A percentile compares a stretch with the other conserved stretches of the same genome.
Conservation (phyloP, 2,888 invertebrate species). For the Pseudococcus longispinus region DNA sequence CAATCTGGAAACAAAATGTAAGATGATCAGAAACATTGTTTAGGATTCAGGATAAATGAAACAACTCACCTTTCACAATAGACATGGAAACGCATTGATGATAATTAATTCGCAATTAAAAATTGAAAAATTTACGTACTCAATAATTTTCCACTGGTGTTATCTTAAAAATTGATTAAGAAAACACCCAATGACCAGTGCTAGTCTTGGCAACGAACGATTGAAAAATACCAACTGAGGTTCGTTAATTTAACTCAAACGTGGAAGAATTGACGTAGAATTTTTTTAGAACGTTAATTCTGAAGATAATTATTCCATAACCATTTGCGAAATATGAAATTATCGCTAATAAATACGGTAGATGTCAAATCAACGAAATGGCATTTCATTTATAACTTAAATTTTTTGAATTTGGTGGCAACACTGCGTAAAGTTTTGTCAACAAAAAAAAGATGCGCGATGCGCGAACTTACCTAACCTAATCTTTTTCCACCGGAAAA, state of each 20-base stretch:
- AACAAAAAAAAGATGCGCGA: no score
- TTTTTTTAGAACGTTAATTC: neutral
- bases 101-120: neutral
- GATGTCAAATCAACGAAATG: no score
- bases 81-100: conserved; percentile 5
- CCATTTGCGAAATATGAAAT: neutral
- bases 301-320: neutral
- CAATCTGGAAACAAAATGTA: conserved; percentile 69
- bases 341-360: neutral
- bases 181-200: neutral
- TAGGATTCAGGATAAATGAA: neutral
- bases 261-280: neutral
- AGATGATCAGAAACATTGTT: neutral
- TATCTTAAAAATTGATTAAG: neutral
- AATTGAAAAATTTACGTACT: neutral
- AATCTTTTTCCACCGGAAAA: neutral
- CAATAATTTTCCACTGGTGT: neutral
- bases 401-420: neutral
- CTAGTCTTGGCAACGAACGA: neutral
- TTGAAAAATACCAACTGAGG: neutral
- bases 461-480: neutral
- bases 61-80: conserved; percentile 24
- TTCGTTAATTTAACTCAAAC: neutral
- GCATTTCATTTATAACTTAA: neutral
- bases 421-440: neutral